Base-by-base conservation (phyloP, 2,888 invertebrate species). In the Acanthosoma haemorrhoidale region DNA sequence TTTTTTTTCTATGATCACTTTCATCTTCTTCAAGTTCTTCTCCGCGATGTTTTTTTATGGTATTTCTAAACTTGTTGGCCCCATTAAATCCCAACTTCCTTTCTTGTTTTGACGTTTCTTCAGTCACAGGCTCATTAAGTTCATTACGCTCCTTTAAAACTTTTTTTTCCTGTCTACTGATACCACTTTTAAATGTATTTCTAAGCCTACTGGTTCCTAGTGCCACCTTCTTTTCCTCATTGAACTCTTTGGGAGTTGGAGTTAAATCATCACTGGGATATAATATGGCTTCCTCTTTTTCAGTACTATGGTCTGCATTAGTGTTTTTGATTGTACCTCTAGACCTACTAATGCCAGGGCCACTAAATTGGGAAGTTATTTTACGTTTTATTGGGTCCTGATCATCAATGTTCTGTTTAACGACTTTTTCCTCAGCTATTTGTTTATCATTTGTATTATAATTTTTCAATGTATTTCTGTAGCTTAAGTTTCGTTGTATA, bases 381-480 rank as follows among this genome's bases (percentile, higher is more conserved):
- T 51, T 51, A n/a, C 6, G 18, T 51, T 25, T 6, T n/a, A 21
- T 25, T 51, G 18, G 51, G 2, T 51, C 51, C n/a, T 25, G 13
- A 51, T 25, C 29, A n/a, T 51, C 25, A 2, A n/a, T 51, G 21
- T 9, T 25, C 13, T 21, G 51, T 5, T 43, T 25, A n/a, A 13
- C 25, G n/a, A n/a, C n/a, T 18, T 51, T 51, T 51, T 51, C 51
- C 29, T 51, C 51, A n/a, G 6, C 5, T 18, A 25, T 51, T 25
- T 51, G 51, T 51, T 51, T 25, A 51, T 51, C 25, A 25, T 25
- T 25, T n/a, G 21, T 51, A 25, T 51, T 51, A 51, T 25, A 51
- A 51, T 6, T 51, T 25, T 51, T 51, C 13, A 51, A 15, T 59
- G 59, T 59, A 18, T 59, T 59, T 59, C 34, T 59, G n/a, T 59